These are phyloP conservation scores for Megalonaias nervosa DNA, from an alignment of 1,140 invertebrate species.

Conservation along the genomic window DNA sequence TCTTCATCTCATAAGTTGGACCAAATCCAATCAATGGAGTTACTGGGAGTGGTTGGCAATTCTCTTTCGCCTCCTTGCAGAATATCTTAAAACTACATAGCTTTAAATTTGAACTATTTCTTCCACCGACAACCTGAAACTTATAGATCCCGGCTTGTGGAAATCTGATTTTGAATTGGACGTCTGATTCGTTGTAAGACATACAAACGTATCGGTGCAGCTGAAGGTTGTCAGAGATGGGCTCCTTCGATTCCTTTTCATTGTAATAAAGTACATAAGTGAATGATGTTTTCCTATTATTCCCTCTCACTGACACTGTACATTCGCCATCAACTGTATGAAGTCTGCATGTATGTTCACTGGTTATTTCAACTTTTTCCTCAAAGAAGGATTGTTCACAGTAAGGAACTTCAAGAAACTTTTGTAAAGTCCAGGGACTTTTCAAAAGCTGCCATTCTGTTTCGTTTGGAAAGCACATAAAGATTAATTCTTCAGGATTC, in stretches of 20 bases:
- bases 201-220: conserved; percentile 21
- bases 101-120: neutral
- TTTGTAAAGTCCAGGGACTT: conserved; percentile 41
- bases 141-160: conserved; percentile 30
- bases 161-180: conserved; percentile 16
- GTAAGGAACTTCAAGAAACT: conserved; percentile 29
- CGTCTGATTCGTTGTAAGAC: neutral
- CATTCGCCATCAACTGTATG: neutral
- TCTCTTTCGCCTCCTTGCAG: conserved; percentile 6
- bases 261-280: conserved; percentile 25
- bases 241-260: conserved; percentile 14
- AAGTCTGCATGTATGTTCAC: conserved; percentile 12
- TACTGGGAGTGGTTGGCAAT: conserved; percentile 15
- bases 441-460: conserved; percentile 56
- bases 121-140: conserved; percentile 16
- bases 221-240: conserved; percentile 12
- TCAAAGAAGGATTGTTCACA: conserved; percentile 27
- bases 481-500: conserved; percentile 52
- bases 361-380: conserved; percentile 23
- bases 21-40: conserved; percentile 26
- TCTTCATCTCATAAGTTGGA: conserved; percentile 16
- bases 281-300: neutral
- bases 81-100: conserved; percentile 26
- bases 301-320: no score
- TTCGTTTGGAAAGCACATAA: conserved; percentile 42